These are phyloP conservation scores for Trissolcus brochymenae DNA, from an alignment of 2,888 invertebrate species.

Conservation along the genomic window DNA sequence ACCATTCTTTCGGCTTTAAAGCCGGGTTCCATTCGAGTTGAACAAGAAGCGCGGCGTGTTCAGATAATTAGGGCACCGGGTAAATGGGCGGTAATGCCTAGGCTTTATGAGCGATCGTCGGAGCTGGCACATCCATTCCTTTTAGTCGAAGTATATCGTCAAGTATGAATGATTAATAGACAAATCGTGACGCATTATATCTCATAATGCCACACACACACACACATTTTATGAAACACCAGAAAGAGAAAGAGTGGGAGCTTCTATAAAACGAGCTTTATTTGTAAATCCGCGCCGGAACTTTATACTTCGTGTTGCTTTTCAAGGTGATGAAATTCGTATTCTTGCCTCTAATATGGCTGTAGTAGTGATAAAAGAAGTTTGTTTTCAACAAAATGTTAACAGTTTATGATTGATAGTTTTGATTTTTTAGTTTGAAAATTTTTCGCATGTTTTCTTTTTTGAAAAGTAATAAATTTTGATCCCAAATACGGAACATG, in stretches of 20 bases:
- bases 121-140: slow-evolving; percentile 38
- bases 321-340: too few relatives aligned
- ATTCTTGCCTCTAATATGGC: too few relatives aligned
- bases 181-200: slow-evolving; percentile 12
- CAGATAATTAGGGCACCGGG: slow-evolving; percentile 33
- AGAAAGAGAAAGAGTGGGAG: neutral
- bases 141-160: slow-evolving; percentile 31
- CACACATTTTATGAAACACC: too few relatives aligned
- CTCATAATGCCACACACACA: too few relatives aligned
- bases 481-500: too few relatives aligned
- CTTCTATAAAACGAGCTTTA: slow-evolving; percentile 9
- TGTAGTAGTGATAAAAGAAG: too few relatives aligned
- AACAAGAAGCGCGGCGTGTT: slow-evolving; percentile 24
- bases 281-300: slow-evolving; percentile 11
- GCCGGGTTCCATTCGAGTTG: slow-evolving; percentile 6
- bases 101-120: slow-evolving; percentile 38
- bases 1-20: slow-evolving; percentile 13
- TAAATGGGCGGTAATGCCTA: slow-evolving; percentile 24
- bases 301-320: too few relatives aligned
- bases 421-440: too few relatives aligned
- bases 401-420: too few relatives aligned
- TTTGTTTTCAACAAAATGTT: too few relatives aligned
- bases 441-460: too few relatives aligned
- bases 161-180: slow-evolving; percentile 51
- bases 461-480: too few relatives aligned